Evolutionary conservation across 2,888 invertebrate species (phyloP), one percentile per base, ranked within the genome.

Genomic region (Heliconius ismenius): DNA sequence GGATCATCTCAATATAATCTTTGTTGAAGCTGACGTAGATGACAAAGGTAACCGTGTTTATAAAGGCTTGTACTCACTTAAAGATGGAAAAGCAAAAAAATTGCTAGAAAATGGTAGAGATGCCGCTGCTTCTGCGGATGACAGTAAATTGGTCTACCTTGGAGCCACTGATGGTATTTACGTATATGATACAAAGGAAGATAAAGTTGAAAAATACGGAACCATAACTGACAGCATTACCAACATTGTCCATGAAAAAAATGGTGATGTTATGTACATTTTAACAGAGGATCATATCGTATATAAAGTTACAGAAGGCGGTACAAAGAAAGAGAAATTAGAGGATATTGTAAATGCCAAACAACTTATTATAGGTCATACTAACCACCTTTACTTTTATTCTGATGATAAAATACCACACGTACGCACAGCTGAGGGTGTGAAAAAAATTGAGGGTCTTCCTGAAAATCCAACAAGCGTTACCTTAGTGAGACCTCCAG

Each of bases 281-380:
- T 69, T 93, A 1, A 90, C 89, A 9, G 86, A 87, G 54, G 84
- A 88, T 26, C 83, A 88, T 26, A 82, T 86, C 28, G 68, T 92
- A 0, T 91, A 86, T 81, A 90, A 89, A 83, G 89, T 92, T 0
- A 86, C 87, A 9, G 86, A 90, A 21, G 82, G 85, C 6, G 92
- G 91, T 2, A 87, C 83, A 0, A 86, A 84, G 28, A 91, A 90
- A 65, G 86, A 85, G 10, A 83, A 86, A 77, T 28, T 92, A 0
- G 83, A 86, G 0, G 83, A 84, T 11, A 82, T 89, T 4, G 83
- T 82, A 0, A 85, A 89, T 9, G 91, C 90, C 0, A 83, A 86
- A 65, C 84, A 90, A 82, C 87, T 93, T 0, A 84, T 88, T 39
- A 58, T 92, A 1, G 92, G 92, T 82, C 85, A 81, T 26, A 65